phyloP scores from a whole-genome alignment of 2,113 vertebrate genomes.

The Jacana jacana region DNA sequence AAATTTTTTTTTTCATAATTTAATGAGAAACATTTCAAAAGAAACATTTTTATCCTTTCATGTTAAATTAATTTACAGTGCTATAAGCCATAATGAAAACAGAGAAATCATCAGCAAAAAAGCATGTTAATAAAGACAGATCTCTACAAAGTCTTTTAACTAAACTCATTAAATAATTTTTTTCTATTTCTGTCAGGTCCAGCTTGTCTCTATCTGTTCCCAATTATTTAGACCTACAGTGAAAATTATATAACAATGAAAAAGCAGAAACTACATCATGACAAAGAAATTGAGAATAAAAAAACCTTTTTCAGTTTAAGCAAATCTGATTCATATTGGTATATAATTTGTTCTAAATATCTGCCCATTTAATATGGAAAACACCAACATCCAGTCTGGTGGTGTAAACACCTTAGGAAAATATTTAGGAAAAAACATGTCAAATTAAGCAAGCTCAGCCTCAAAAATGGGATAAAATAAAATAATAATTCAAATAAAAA shows the following conservation, averaged over 20 bases:
- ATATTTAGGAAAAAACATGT: neutral
- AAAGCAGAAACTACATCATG: constrained; percentile 2
- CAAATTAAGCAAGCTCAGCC: neutral
- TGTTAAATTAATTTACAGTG: constrained; percentile 80
- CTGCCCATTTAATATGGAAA: neutral
- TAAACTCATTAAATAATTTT: constrained; percentile 36
- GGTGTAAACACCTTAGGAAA: neutral
- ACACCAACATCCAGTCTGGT: neutral
- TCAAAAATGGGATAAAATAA: neutral
- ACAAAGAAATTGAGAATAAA: neutral
- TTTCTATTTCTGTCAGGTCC: neutral
- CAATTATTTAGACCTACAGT: constrained; percentile 12
- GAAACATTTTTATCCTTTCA: constrained; percentile 78
- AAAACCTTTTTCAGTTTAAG: neutral
- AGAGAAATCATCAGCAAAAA: constrained; percentile 69
- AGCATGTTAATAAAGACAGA: constrained; percentile 74
- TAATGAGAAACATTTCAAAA: constrained; percentile 78
- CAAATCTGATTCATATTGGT: neutral
- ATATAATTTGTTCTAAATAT: neutral
- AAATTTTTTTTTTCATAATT: constrained; percentile 74
- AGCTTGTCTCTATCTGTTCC: constrained; percentile 46
- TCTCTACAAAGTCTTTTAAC: constrained; percentile 66
- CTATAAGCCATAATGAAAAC: constrained; percentile 74
- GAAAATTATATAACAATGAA: constrained; percentile 38
- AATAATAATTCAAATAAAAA: neutral